These are phyloP conservation scores for Orestias chungarensis DNA, from an alignment of 2,797 vertebrate species.

Conservation along the genomic window DNA sequence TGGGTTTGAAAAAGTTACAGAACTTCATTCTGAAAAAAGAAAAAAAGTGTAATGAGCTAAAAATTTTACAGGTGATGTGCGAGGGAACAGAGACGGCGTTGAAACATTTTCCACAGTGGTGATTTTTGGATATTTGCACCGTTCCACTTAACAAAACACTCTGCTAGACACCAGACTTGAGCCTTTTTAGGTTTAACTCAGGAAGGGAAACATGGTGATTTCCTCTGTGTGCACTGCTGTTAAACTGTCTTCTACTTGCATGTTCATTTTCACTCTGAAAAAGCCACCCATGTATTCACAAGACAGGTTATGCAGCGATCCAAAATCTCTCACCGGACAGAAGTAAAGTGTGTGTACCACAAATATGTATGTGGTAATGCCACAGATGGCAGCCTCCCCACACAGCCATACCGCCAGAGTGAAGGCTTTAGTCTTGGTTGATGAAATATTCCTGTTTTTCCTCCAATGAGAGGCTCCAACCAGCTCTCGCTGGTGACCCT, in stretches of 20 bases:
- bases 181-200: conserved; percentile 64
- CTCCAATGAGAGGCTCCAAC: conserved; percentile 59
- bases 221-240: conserved; percentile 50
- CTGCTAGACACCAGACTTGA: conserved; percentile 51
- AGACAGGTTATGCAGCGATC: conserved; percentile 48
- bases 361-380: conserved; percentile 67
- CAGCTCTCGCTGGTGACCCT: conserved; percentile 66
- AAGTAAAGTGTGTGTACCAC: conserved; percentile 70
- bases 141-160: conserved; percentile 73
- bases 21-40: conserved; percentile 55
- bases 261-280: conserved; percentile 46
- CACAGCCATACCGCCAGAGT: conserved; percentile 35
- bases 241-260: conserved; percentile 14
- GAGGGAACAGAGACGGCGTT: conserved; percentile 50
- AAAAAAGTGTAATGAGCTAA: conserved; percentile 63
- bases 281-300: conserved; percentile 56
- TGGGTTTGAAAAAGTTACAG: conserved; percentile 46
- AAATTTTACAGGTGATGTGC: conserved; percentile 66
- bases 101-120: conserved; percentile 65
- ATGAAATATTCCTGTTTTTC: conserved; percentile 61
- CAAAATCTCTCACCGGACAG: conserved; percentile 60
- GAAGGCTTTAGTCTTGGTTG: conserved; percentile 48
- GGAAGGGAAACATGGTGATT: conserved; percentile 64
- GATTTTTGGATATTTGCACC: conserved; percentile 67
- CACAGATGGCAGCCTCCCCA: conserved; percentile 66